Base-by-base conservation (phyloP, 2,797 vertebrate genomes). In the Eulemur coronatus region DNA sequence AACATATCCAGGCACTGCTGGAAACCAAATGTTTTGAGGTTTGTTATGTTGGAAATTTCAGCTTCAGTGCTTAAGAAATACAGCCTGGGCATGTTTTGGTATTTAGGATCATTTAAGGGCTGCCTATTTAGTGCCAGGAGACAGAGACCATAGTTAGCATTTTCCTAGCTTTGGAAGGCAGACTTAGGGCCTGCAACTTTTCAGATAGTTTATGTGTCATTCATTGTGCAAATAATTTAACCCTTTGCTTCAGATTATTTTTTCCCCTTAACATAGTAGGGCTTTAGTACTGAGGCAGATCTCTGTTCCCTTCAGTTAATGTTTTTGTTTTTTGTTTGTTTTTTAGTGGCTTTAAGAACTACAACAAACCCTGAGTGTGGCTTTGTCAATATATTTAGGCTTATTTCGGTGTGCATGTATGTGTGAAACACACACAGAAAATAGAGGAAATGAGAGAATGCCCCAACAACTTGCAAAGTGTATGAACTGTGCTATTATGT, bases 31-130 rank as follows among this genome's bases (percentile, higher is more conserved):
- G 92, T 97, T 96, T 94, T n/a, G 89, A 93, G 87, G 76, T 95
- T 96, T 96, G 96, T 92, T 97, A 69, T 94, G 94, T 90, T 97
- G 97, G 95, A 93, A 97, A 94, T 96, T 97, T 97, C 92, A 93
- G 81, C 93, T 93, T 84, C 76, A 67, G 70, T 69, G 63, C 96
- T 96, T 61, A 84, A 95, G 97, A 96, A 94, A 88, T 52, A 78
- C 26, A 97, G 95, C 95, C 97, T 85, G 95, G 96, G 80, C 97
- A 96, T 97, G 97, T 93, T 96, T 96, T 85, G 96, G 97, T 94
- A 96, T 97, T 98, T 94, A 69, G 72, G 55, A 94, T 90, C 96
- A 57, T 92, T 97, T 96, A 76, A 97, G 80, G 89, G 72, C 89
- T 92, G 72, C 72, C 59, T 94, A 3, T 81, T 55, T 35, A 43